Percentiles rank a stretch among this genome's conserved stretches.
These are phyloP conservation scores for Callocephalon fimbriatum DNA, from an alignment of 2,113 vertebrate species.

Conservation along the genomic window DNA sequence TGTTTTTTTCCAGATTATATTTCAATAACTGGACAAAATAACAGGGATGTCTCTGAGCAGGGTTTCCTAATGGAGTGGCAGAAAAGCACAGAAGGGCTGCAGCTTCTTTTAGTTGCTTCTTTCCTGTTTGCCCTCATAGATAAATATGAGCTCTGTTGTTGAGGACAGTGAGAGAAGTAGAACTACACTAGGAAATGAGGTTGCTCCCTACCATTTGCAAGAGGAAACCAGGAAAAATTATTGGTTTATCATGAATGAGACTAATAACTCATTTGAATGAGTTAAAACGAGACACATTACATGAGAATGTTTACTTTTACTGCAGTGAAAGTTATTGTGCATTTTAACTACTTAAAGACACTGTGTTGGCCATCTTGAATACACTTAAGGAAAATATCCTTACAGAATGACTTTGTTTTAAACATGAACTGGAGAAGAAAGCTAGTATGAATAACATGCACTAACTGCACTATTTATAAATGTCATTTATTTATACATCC, in stretches of 20 bases:
- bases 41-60: background rate
- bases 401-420: background rate
- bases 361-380: background rate
- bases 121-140: background rate
- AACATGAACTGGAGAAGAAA: background rate
- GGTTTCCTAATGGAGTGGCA: background rate
- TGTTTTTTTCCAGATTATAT: background rate
- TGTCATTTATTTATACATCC: slow-evolving; percentile 42
- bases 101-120: background rate
- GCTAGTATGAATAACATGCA: background rate
- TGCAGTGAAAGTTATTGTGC: background rate
- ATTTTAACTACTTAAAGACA: background rate
- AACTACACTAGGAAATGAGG: background rate
- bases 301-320: background rate
- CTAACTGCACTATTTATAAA: slow-evolving; percentile 47
- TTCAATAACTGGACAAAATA: background rate
- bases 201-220: background rate
- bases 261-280: background rate
- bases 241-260: background rate
- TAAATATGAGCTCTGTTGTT: background rate
- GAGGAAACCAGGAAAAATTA: background rate
- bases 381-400: background rate
- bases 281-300: background rate
- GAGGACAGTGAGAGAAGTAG: background rate
- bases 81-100: background rate